Conservation (phyloP, 2,113 vertebrate species). For the Clarias magur region DNA sequence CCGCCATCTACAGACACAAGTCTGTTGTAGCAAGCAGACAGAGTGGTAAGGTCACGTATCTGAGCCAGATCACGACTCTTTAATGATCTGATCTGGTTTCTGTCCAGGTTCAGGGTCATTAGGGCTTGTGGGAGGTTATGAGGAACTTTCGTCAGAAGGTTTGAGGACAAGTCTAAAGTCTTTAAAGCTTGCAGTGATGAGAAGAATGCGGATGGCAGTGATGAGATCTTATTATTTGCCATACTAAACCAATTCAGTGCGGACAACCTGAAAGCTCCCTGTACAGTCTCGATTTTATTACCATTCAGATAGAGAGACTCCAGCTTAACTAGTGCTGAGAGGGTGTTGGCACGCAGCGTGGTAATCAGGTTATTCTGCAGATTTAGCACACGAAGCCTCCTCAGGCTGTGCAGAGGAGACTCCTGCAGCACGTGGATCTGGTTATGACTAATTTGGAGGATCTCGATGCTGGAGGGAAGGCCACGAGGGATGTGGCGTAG, state of each 20-base stretch:
- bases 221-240: slow-evolving; percentile 72
- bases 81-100: slow-evolving; percentile 74
- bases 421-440: slow-evolving; percentile 66
- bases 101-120: slow-evolving; percentile 76
- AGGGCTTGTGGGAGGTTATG: slow-evolving; percentile 73
- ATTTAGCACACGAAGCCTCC: slow-evolving; percentile 72
- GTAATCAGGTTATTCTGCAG: slow-evolving; percentile 77
- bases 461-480: slow-evolving; percentile 75
- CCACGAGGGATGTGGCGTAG: slow-evolving; percentile 68
- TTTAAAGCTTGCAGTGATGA: slow-evolving; percentile 66
- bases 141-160: slow-evolving; percentile 73
- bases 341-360: slow-evolving; percentile 56
- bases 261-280: slow-evolving; percentile 68
- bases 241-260: slow-evolving; percentile 71
- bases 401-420: slow-evolving; percentile 75
- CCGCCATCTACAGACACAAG: slow-evolving; percentile 73
- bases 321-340: slow-evolving; percentile 70
- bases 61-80: slow-evolving; percentile 72
- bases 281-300: slow-evolving; percentile 71
- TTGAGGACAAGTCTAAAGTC: slow-evolving; percentile 76
- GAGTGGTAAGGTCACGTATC: slow-evolving; percentile 72
- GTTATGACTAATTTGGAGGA: slow-evolving; percentile 77
- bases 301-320: slow-evolving; percentile 73
- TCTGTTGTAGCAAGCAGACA: slow-evolving; percentile 77
- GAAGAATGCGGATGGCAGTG: slow-evolving; percentile 69